phyloP scores from a whole-genome alignment of 2,888 invertebrate species.

The Neoaliturus tenellus region DNA sequence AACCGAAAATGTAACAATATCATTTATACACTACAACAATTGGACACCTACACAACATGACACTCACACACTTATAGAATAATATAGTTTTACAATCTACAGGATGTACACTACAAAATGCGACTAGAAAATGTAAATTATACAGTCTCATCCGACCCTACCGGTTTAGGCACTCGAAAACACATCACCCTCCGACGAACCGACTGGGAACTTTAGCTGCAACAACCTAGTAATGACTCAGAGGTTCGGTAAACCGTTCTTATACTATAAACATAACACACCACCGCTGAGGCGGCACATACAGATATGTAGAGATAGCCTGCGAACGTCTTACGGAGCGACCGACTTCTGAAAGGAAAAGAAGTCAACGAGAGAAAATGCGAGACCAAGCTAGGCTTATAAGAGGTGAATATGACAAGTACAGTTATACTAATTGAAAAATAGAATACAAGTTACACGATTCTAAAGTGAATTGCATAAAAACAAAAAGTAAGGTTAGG shows the following conservation, averaged over 20 bases:
- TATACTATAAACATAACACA: background rate
- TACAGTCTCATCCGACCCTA: constrained; percentile 47
- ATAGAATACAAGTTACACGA: background rate
- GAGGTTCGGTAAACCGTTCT: too few relatives aligned
- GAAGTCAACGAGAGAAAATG: background rate
- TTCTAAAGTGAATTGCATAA: background rate
- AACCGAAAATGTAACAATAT: constrained; percentile 45
- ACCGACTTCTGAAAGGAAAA: background rate
- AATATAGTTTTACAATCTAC: constrained; percentile 49
- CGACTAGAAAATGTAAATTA: constrained; percentile 54
- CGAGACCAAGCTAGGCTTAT: background rate
- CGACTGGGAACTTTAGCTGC: constrained; percentile 31
- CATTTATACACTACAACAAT: constrained; percentile 52
- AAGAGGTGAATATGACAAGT: constrained; percentile 19
- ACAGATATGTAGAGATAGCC: constrained; percentile 23
- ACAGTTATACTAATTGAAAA: background rate
- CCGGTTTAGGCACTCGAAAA: constrained; percentile 54
- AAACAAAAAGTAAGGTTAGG: background rate
- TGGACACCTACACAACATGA: constrained; percentile 42
- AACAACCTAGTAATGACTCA: constrained; percentile 15
- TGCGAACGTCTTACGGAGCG: background rate
- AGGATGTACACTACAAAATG: constrained; percentile 54
- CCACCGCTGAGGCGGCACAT: background rate
- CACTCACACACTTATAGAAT: constrained; percentile 53
- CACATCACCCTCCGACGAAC: constrained; percentile 32